Base-by-base conservation (phyloP, 2,113 vertebrate genomes). In the Struthio camelus region DNA sequence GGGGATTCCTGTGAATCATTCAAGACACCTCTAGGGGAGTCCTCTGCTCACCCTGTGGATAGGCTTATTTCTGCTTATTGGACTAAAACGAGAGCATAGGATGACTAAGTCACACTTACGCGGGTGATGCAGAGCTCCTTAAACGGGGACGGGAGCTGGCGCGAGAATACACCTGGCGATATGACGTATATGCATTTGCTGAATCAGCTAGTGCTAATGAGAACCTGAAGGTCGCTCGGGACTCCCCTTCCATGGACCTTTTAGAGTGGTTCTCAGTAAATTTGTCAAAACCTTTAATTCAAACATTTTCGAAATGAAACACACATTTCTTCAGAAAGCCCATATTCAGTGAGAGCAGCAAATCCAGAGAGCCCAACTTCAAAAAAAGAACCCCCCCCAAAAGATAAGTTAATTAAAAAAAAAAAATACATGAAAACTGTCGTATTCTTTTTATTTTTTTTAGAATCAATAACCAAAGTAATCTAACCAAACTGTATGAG, bases 341-440 rank as follows among this genome's bases (percentile, higher is more conserved):
- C 1, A 7, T 30, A 34, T 28, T 2, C 8, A 80, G 27, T 62
- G 1, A 83, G 2, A 2, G 2, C 54, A 65, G 5, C 1, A 67
- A 71, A 82, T 28, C 11, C 3, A 42, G 36, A 48, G 4, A 51
- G 3, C 34, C 27, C 4, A 61, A 7, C 1, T 18, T 46, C 11
- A 58, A 56, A 56, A 58, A 19, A 34, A 11, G 3, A 28, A 83
- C n/a, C n/a, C n/a, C n/a, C n/a, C n/a, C n/a, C n/a, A 59, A 66
- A 85, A 36, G 16, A 23, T 7, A 2, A 58, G 3, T 28, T 23
- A 71, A 2, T 50, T 42, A 87, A 76, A 77, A 64, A 1, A 10
- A 40, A 48, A n/a, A n/a, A n/a, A n/a, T n/a, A n/a, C n/a, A n/a
- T n/a, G n/a, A n/a, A n/a, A n/a, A n/a, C n/a, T n/a, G n/a, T n/a